These are phyloP conservation scores for Phocides pigmalion DNA, from an alignment of 1,140 invertebrate genomes.

Conservation along the genomic window DNA sequence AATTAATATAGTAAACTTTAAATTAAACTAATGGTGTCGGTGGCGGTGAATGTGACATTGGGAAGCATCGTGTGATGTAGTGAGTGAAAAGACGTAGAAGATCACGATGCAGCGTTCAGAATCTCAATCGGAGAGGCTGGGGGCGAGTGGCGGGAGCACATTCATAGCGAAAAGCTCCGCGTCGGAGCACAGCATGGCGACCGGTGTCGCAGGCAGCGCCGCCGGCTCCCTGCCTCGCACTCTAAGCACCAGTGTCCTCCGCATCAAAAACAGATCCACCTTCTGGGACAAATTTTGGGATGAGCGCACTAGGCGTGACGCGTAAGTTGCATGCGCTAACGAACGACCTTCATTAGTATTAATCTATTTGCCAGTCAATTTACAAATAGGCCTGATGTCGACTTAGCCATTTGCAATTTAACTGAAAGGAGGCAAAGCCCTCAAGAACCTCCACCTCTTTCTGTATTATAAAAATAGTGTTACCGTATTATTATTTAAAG, in stretches of 20 bases:
- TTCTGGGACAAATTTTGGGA: conserved; percentile 94
- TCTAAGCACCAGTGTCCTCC: conserved; percentile 90
- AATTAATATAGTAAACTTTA: too few species aligned
- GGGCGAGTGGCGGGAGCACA: conserved; percentile 56
- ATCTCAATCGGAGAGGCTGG: conserved; percentile 78
- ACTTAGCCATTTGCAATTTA: too few species aligned
- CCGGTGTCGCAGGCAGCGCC: conserved; percentile 74
- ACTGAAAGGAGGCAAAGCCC: too few species aligned
- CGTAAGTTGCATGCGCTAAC: conserved; percentile 83
- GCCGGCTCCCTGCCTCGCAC: conserved; percentile 87
- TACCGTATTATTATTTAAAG: too few species aligned
- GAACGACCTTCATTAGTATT: not conserved
- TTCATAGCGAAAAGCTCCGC: conserved; percentile 79
- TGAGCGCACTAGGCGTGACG: conserved; percentile 86
- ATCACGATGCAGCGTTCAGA: conserved; percentile 83
- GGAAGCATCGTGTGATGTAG: conserved; percentile 51
- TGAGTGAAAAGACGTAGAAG: conserved; percentile 60
- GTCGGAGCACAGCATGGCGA: conserved; percentile 83
- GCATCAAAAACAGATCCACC: conserved; percentile 88
- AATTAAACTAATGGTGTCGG: conserved; percentile 44
- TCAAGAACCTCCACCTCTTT: too few species aligned
- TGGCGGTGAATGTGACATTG: conserved; percentile 54
- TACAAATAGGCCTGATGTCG: too few species aligned
- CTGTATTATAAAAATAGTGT: too few species aligned
- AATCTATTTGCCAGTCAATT: too few species aligned